Evolutionary conservation across 2,888 invertebrate species (phyloP), one percentile per base, ranked within the genome.

Genomic region (Cremastinae sp.): DNA sequence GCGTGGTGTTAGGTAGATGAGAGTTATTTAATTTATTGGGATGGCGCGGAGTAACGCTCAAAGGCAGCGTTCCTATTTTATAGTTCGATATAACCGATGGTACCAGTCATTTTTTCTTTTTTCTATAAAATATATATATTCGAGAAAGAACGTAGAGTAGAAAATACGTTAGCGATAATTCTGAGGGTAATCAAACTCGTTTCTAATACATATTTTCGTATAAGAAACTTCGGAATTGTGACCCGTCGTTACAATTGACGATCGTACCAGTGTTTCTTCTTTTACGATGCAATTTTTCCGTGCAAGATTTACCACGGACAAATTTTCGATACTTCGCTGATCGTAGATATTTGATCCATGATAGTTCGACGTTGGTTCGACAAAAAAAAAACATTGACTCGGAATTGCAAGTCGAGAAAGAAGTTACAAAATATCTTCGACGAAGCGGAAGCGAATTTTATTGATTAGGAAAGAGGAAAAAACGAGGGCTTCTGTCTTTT

Each of bases 41-140:
- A 28, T 53, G 2, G 16, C 51, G 28, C 5, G 16, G 10, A 41
- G 61, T 16, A 45, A 35, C 28, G 49, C 49, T 12, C 22, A 4
- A 12, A 1, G 10, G 22, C 20, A 51, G 12, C 49, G 51, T 10
- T 51, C 20, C 10, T 16, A 41, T 72, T 64, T 45, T 35, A 37
- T 56, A 61, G 69, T 73, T 69, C 76, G 72, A 73, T 69, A 72
- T 69, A 51, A 41, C 49, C 59, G 35, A 56, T 47, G 39, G 43
- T 73, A 41, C 35, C 41, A 72, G 20, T 59, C 61, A 41, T 49
- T 49, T 68, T 49, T 45, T 58, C 41, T 55, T 56, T 43, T 28
- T 49, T 49, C 41, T 35, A 8, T 53, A 14, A 41, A 59, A 41
- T 18, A n/a, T 45, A 14, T 39, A 10, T 68, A 49, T 49, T 59